Conservation (phyloP, 2,888 invertebrate genomes). For the Philonicus albiceps region DNA sequence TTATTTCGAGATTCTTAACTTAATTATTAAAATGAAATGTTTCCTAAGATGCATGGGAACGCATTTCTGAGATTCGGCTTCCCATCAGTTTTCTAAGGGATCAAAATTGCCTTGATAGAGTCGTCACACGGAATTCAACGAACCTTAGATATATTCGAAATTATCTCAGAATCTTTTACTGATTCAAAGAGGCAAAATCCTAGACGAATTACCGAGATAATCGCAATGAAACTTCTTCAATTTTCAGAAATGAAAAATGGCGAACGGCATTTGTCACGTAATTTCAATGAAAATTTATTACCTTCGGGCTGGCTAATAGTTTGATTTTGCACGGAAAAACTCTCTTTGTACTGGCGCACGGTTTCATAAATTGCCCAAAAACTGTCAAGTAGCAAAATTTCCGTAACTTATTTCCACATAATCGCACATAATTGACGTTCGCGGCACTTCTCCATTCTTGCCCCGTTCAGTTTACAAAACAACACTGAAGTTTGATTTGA, state of each 20-base stretch:
- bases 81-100: neutral
- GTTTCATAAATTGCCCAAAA: neutral
- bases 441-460: neutral
- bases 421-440: conserved; percentile 10
- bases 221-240: neutral
- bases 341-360: neutral
- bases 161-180: neutral
- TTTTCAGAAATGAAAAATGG: conserved; percentile 31
- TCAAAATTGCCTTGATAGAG: neutral
- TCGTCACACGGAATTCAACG: neutral
- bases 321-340: neutral
- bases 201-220: neutral
- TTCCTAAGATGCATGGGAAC: neutral
- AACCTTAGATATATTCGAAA: neutral
- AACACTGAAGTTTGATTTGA: neutral
- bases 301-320: neutral
- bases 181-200: neutral
- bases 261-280: neutral
- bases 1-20: neutral
- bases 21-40: neutral
- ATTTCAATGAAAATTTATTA: neutral
- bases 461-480: conserved; percentile 33
- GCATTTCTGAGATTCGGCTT: neutral
- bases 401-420: neutral
- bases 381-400: neutral